A percentile compares a stretch with the other conserved stretches of the same genome.
Conservation (phyloP, 2,113 vertebrate species). For the Antechinus flavipes region DNA sequence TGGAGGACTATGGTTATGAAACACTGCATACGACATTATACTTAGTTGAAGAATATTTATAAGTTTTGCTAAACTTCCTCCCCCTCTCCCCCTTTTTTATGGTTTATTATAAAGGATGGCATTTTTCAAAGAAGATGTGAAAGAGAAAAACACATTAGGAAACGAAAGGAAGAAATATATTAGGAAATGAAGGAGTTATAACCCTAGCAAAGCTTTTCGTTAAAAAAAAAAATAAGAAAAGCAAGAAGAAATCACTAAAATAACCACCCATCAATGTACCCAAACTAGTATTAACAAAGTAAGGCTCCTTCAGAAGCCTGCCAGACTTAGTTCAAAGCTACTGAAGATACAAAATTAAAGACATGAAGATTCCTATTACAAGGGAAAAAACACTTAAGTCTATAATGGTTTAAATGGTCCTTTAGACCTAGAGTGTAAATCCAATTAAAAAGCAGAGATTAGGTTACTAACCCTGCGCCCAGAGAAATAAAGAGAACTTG, state of each 20-base stretch:
- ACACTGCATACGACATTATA: not conserved
- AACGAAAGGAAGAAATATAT: not conserved
- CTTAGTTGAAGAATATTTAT: not conserved
- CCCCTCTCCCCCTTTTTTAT: not conserved
- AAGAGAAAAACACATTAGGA: not conserved
- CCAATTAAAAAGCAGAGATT: slow-evolving; percentile 66
- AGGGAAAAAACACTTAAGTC: slow-evolving; percentile 64
- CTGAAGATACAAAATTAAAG: slow-evolving; percentile 57
- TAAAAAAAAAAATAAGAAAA: not conserved
- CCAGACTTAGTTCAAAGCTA: slow-evolving; percentile 19
- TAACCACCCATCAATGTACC: not conserved
- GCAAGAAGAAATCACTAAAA: not conserved
- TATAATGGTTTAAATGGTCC: slow-evolving; percentile 57
- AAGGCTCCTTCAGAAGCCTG: slow-evolving; percentile 60
- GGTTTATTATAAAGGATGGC: not conserved
- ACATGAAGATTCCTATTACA: slow-evolving; percentile 66
- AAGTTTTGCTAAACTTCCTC: not conserved
- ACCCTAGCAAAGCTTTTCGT: not conserved
- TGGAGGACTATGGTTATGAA: not conserved
- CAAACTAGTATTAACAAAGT: slow-evolving; percentile 19
- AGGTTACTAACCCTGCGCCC: slow-evolving; percentile 57
- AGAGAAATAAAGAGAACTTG: slow-evolving; percentile 51
- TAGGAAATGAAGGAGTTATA: not conserved
- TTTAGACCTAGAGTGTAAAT: slow-evolving; percentile 68
- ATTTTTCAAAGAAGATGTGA: not conserved